phyloP scores from a whole-genome alignment of 2,888 invertebrate genomes.

The Coronaproctus castanopsis region DNA sequence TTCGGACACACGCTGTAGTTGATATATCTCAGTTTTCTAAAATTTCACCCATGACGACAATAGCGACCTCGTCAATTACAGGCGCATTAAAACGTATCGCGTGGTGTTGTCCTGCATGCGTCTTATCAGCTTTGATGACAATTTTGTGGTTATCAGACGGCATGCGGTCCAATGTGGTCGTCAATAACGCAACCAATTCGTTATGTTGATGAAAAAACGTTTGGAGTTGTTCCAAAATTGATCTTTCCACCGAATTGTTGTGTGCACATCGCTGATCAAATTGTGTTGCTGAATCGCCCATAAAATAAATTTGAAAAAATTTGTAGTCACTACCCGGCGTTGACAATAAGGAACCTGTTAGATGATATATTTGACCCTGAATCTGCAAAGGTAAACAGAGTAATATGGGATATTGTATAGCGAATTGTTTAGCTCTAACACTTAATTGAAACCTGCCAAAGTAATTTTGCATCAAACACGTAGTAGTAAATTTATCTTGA shows the following conservation, averaged over 20 bases:
- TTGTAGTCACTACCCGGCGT: constrained; percentile 13
- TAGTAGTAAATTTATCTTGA: too few relatives aligned
- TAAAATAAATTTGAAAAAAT: constrained; percentile 12
- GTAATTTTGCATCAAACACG: too few relatives aligned
- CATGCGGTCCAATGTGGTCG: constrained; percentile 20
- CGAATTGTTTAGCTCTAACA: too few relatives aligned
- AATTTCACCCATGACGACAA: constrained; percentile 21
- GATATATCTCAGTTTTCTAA: constrained; percentile 21
- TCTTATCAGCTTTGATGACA: constrained; percentile 22
- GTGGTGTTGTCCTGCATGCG: constrained; percentile 22
- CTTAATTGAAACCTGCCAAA: too few relatives aligned
- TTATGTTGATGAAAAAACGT: constrained; percentile 18
- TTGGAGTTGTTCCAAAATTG: background rate
- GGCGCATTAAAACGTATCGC: constrained; percentile 22
- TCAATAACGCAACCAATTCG: constrained; percentile 21
- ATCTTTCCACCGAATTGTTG: constrained; percentile 10
- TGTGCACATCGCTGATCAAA: constrained; percentile 15
- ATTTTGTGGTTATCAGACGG: constrained; percentile 18
- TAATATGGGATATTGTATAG: background rate
- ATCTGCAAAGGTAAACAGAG: constrained; percentile 4
- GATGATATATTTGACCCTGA: background rate
- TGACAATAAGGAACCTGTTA: constrained; percentile 16
- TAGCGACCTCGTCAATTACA: constrained; percentile 20
- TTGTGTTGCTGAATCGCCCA: constrained; percentile 13
- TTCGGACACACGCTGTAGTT: constrained; percentile 19